Evolutionary conservation across 2,888 invertebrate genomes (phyloP).

Genomic region (Mayetiola destructor): DNA sequence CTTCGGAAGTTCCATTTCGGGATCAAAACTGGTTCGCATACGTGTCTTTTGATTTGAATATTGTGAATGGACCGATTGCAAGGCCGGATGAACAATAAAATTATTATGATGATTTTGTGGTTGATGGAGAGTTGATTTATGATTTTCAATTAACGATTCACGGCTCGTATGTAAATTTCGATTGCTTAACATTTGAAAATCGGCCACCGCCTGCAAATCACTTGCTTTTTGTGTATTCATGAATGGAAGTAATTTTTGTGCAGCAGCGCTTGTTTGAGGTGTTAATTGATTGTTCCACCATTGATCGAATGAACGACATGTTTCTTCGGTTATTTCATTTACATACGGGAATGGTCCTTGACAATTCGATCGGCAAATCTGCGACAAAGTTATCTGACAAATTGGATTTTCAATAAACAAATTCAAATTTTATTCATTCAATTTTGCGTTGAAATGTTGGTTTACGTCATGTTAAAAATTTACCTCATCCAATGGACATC

Average conservation of each 20-base stretch:
- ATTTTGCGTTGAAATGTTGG: not conserved
- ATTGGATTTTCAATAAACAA: too few relatives aligned
- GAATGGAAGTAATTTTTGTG: conserved; percentile 38
- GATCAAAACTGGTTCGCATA: conserved; percentile 94
- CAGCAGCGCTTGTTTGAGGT: conserved; percentile 39
- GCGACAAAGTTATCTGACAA: conserved; percentile 58
- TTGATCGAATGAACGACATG: conserved; percentile 75
- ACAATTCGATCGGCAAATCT: conserved; percentile 66
- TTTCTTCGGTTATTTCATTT: conserved; percentile 67
- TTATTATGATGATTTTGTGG: conserved; percentile 25
- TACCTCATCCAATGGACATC: conserved; percentile 93
- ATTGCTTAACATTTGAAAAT: conserved; percentile 31
- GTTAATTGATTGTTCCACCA: conserved; percentile 74
- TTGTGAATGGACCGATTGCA: conserved; percentile 61
- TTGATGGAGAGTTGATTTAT: conserved; percentile 28
- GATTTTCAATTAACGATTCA: conserved; percentile 21
- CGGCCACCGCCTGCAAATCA: conserved; percentile 38
- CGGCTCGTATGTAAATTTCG: conserved; percentile 13
- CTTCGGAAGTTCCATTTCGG: conserved; percentile 89
- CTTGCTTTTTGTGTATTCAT: conserved; percentile 34
- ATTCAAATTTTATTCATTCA: too few relatives aligned
- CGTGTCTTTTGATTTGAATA: conserved; percentile 76
- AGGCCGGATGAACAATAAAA: conserved; percentile 50
- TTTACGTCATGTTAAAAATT: too few relatives aligned
- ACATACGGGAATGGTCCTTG: conserved; percentile 49